These are phyloP conservation scores for Gasterosteus nipponicus DNA, from an alignment of 2,113 vertebrate species.

Conservation along the genomic window DNA sequence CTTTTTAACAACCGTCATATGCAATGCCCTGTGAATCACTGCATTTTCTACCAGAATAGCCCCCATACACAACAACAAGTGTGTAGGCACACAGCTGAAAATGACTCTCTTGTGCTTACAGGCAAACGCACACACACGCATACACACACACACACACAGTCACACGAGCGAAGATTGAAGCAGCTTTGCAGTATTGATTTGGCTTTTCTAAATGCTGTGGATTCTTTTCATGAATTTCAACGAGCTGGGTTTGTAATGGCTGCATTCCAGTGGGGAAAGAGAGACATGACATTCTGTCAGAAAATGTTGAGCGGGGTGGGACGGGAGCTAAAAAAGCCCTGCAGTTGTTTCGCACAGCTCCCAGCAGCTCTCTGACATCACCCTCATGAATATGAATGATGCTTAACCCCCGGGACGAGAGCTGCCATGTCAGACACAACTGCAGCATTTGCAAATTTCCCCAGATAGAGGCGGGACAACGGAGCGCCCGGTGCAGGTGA, in stretches of 20 bases:
- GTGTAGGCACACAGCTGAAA: background rate
- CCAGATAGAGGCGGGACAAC: constrained; percentile 53
- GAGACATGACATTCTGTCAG: constrained; percentile 42
- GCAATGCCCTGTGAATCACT: background rate
- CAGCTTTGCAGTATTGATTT: constrained; percentile 38
- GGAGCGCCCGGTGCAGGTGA: constrained; percentile 46
- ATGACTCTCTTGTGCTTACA: background rate
- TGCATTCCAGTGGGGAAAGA: constrained; percentile 10
- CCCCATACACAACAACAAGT: constrained; percentile 13
- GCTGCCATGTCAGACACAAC: constrained; percentile 67
- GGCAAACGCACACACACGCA: constrained; percentile 7
- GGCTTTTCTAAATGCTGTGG: constrained; percentile 33
- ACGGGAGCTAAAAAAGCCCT: constrained; percentile 28
- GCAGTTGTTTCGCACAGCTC: constrained; percentile 45
- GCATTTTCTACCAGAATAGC: background rate
- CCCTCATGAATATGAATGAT: constrained; percentile 74
- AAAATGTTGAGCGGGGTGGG: constrained; percentile 32
- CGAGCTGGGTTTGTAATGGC: background rate
- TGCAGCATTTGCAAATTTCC: constrained; percentile 59
- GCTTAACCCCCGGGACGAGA: constrained; percentile 60
- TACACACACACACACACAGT: constrained; percentile 36
- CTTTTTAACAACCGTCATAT: background rate
- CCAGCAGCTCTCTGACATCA: constrained; percentile 33
- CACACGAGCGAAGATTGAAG: background rate
- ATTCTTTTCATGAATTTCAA: constrained; percentile 43